Evolutionary conservation across 2,113 vertebrate species (phyloP), one percentile per base, ranked within the genome.

Genomic region (Phocoena phocoena): DNA sequence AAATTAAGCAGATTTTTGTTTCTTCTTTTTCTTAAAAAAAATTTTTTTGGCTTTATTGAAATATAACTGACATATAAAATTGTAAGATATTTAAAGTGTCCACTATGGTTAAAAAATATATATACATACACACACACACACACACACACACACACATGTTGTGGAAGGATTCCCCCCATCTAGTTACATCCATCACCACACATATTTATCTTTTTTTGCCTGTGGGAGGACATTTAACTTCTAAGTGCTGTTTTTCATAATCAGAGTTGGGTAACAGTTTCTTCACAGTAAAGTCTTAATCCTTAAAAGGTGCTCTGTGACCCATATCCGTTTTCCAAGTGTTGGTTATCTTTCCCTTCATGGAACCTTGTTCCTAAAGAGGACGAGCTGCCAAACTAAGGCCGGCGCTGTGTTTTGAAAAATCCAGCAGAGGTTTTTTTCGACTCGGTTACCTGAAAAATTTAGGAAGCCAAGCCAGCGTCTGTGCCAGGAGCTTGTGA

Each of bases 401-500:
- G 67, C 44, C 47, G 25, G 41, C 38, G 12, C 3, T 26, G 58
- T 28, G 41, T 65, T 90, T 55, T 60, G 65, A 67, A 91, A 91
- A 76, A 25, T 26, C 53, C 81, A 31, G 70, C 76, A 38, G 3
- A 67, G 60, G 47, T 53, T 55, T 90, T 62, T 94, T 79, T 25
- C 55, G 71, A 96, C 26, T 95, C 33, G 9, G 33, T 80, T 93
- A 83, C 58, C 58, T 47, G 33, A 80, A 92, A 86, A 58, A 41
- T 15, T 38, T 41, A 79, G 70, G 80, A 83, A 79, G 73, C 3
- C 55, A 94, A 94, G 68, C 28, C 81, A 20, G 47, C 2, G 4
- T 36, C 6, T 12, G n/a, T 53, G 28, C 47, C 80, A 25, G 38
- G 41, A 4, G 36, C 44, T 23, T 5, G 23, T 55, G 74, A 50